phyloP scores from a whole-genome alignment of 2,113 vertebrate genomes.

The Megalops atlanticus region DNA sequence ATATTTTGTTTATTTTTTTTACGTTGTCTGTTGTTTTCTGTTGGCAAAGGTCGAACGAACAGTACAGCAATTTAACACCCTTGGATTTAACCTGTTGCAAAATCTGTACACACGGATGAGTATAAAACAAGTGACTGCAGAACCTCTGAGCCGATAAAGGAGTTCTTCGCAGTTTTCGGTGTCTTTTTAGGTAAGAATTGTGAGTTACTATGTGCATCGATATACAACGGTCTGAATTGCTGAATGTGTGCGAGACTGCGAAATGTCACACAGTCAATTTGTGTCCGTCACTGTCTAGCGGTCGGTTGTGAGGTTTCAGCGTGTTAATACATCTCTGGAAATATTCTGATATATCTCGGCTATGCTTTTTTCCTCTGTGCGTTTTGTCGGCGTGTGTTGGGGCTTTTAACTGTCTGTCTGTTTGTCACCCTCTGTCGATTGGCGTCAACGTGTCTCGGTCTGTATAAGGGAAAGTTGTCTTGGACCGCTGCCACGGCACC shows the following conservation, averaged over 20 bases:
- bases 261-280: not conserved
- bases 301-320: not conserved
- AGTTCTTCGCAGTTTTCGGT: constrained; percentile 6
- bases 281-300: not conserved
- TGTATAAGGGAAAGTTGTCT: constrained; percentile 46
- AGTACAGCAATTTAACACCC: constrained; percentile 30
- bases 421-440: constrained; percentile 38
- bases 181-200: constrained; percentile 13
- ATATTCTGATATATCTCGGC: too few relatives aligned
- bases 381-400: not conserved
- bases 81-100: constrained; percentile 19
- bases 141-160: constrained; percentile 1
- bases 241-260: not conserved
- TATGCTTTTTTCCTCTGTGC: not conserved
- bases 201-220: not conserved
- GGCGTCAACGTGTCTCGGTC: constrained; percentile 67
- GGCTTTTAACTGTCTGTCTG: constrained; percentile 19
- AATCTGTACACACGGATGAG: not conserved
- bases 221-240: not conserved
- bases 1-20: not conserved
- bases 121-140: not conserved
- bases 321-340: not conserved
- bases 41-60: constrained; percentile 43
- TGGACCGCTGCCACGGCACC: constrained; percentile 55
- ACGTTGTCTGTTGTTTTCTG: constrained; percentile 33